Conservation (phyloP, 2,888 invertebrate genomes). For the Venustoraphidia nigricollis region DNA sequence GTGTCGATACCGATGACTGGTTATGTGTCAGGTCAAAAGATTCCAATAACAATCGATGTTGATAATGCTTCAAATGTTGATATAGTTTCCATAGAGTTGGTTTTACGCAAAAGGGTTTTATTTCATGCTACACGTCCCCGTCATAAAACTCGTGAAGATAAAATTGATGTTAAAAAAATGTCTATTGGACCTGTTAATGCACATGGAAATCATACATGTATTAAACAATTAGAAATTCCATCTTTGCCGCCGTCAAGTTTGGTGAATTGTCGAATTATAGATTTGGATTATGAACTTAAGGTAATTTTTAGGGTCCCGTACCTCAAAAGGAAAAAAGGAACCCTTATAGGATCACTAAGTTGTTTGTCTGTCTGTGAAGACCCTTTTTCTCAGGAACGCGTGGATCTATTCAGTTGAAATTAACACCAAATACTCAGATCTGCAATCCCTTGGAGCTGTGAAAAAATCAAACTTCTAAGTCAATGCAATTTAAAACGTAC, state of each 20-base stretch:
- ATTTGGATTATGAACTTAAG: constrained; percentile 3
- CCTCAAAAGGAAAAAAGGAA: too few relatives aligned
- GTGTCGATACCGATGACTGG: not conserved
- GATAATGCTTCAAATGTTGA: not conserved
- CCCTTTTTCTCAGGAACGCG: too few relatives aligned
- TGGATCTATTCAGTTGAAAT: too few relatives aligned
- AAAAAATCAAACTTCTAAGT: too few relatives aligned
- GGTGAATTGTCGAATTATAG: not conserved
- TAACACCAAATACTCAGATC: too few relatives aligned
- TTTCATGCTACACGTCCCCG: too few relatives aligned
- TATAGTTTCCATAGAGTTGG: not conserved
- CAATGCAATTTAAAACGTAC: too few relatives aligned
- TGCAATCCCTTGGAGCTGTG: too few relatives aligned
- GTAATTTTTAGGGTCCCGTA: not conserved
- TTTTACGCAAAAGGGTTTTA: too few relatives aligned
- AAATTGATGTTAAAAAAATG: not conserved
- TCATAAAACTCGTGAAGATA: too few relatives aligned
- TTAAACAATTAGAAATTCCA: not conserved
- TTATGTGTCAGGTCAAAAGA: not conserved
- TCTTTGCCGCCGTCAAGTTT: not conserved
- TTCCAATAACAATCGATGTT: not conserved
- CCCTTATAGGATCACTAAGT: too few relatives aligned
- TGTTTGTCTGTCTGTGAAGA: too few relatives aligned
- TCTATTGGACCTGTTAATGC: not conserved
- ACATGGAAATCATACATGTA: not conserved